Conservation (phyloP, 1,140 invertebrate genomes). For the Harlomillsia oculata region DNA sequence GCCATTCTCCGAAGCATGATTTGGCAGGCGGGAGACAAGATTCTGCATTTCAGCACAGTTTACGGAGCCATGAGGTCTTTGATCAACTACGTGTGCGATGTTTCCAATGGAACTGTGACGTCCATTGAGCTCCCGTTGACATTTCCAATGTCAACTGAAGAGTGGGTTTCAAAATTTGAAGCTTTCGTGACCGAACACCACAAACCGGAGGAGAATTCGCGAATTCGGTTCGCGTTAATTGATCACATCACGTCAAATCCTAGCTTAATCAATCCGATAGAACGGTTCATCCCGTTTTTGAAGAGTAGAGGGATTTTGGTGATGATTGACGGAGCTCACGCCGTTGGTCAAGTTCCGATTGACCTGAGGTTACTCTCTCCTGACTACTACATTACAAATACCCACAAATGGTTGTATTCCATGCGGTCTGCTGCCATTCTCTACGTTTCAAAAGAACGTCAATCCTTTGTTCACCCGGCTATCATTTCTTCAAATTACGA, state of each 20-base stretch:
- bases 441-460: conserved; percentile 20
- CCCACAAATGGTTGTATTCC: conserved; percentile 29
- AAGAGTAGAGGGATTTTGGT: conserved; percentile 11
- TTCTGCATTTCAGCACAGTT: conserved; percentile 17
- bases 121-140: conserved; percentile 6
- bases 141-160: conserved; percentile 18
- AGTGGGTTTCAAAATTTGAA: conserved; percentile 8
- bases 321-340: conserved; percentile 30
- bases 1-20: conserved; percentile 21
- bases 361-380: conserved; percentile 11
- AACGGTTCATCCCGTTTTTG: conserved; percentile 13
- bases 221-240: conserved; percentile 10
- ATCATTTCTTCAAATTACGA: conserved; percentile 11
- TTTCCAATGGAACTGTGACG: conserved; percentile 1
- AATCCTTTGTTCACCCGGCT: conserved; percentile 20
- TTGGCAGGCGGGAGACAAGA: conserved; percentile 2
- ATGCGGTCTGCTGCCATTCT: conserved; percentile 8
- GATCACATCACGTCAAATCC: conserved; percentile 28
- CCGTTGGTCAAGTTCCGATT: conserved; percentile 24
- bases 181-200: conserved; percentile 1
- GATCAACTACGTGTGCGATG: conserved; percentile 10
- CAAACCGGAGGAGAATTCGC: background rate
- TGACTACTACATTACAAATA: conserved; percentile 28
- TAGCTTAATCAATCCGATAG: conserved; percentile 15
- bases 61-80: conserved; percentile 14